phyloP scores from a whole-genome alignment of 1,140 invertebrate species.

The Thrips palmi region DNA sequence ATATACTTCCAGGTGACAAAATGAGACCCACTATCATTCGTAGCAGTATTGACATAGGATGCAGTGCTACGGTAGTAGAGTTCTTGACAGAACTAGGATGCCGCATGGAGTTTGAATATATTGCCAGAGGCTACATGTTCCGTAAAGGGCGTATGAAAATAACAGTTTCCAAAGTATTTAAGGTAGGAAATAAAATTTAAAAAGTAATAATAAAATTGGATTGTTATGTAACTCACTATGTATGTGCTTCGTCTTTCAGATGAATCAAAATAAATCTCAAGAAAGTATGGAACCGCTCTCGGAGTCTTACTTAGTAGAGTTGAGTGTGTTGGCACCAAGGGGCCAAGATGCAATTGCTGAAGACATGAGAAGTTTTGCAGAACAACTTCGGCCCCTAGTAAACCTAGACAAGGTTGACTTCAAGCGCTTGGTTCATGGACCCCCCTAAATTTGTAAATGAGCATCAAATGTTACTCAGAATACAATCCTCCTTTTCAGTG shows the following conservation, averaged over 20 bases:
- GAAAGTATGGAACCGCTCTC: constrained; percentile 69
- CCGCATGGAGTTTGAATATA: constrained; percentile 82
- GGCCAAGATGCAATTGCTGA: constrained; percentile 89
- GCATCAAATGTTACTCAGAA: no score
- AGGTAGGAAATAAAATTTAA: constrained; percentile 24
- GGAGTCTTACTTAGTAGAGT: constrained; percentile 83
- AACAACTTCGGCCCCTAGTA: constrained; percentile 81
- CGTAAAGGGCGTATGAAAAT: constrained; percentile 94
- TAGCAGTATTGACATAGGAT: constrained; percentile 80
- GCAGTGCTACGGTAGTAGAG: constrained; percentile 71
- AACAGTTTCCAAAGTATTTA: constrained; percentile 87
- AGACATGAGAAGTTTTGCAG: constrained; percentile 88
- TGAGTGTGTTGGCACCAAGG: constrained; percentile 81
- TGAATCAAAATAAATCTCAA: constrained; percentile 42
- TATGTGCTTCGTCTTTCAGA: constrained; percentile 22
- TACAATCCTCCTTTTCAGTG: no score
- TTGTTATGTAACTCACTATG: background rate
- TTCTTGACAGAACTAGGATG: constrained; percentile 86
- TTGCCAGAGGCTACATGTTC: constrained; percentile 87
- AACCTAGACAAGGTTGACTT: constrained; percentile 83
- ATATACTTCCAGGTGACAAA: constrained; percentile 48
- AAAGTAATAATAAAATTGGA: background rate
- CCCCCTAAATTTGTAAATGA: no score
- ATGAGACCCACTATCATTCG: constrained; percentile 74
- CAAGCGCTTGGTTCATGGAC: no score